These are phyloP conservation scores for Microctenopoma stevenorrisi DNA, from an alignment of 2,797 vertebrate species.

Conservation along the genomic window DNA sequence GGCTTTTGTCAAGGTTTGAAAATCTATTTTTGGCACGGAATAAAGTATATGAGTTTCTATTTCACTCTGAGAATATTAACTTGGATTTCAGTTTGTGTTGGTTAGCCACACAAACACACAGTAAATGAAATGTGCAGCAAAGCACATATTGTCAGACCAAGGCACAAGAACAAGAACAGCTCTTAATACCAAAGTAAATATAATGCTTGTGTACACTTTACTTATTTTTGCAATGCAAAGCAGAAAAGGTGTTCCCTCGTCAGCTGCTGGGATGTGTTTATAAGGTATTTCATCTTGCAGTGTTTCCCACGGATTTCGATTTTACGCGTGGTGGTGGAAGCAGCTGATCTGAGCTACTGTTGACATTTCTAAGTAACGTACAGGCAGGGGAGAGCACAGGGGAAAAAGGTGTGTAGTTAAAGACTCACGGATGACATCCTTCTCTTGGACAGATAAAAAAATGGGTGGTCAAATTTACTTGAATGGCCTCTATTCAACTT, in stretches of 20 bases:
- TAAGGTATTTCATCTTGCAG: not conserved
- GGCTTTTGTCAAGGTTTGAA: conserved; percentile 17
- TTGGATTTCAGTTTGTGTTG: conserved; percentile 13
- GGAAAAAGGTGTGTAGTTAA: no score
- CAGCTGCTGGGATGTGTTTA: conserved; percentile 22
- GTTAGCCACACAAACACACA: not conserved
- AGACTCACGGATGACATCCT: no score
- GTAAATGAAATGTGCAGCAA: not conserved
- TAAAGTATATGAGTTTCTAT: conserved; percentile 11
- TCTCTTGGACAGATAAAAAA: no score
- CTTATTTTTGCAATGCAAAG: conserved; percentile 25
- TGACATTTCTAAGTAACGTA: no score
- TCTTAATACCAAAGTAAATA: conserved; percentile 67
- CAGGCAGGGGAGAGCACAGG: no score
- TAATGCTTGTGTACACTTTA: conserved; percentile 33
- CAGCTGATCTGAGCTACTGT: no score
- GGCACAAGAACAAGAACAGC: not conserved
- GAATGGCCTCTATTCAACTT: no score
- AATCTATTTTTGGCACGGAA: conserved; percentile 26
- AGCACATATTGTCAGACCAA: not conserved
- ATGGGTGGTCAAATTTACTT: no score
- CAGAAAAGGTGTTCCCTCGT: conserved; percentile 21
- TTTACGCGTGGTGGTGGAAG: no score
- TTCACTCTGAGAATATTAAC: conserved; percentile 13
- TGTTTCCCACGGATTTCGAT: no score